These are phyloP conservation scores for Calcarius lapponicus DNA, from an alignment of 2,797 vertebrate genomes.

Conservation along the genomic window DNA sequence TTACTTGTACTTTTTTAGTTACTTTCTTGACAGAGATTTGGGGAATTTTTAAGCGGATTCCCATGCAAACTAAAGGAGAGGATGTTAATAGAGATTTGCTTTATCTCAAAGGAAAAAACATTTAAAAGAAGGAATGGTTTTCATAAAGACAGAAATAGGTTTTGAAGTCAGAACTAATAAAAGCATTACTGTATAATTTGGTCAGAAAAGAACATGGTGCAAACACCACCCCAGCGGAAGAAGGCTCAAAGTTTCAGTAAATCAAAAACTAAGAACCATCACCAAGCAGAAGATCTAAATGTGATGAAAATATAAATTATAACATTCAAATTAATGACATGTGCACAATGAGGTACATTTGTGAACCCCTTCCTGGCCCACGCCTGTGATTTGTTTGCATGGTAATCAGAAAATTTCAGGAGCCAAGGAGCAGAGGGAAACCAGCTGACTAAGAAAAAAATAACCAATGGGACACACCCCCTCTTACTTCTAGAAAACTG, in stretches of 20 bases:
- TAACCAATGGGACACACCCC: not conserved
- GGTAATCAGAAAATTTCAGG: not conserved
- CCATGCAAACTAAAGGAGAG: not conserved
- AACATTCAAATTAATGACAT: not conserved
- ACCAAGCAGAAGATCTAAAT: not conserved
- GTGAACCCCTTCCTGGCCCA: not conserved
- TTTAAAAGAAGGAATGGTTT: not conserved
- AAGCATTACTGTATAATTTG: not conserved
- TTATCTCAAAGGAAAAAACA: not conserved
- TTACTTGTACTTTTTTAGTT: not conserved
- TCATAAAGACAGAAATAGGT: not conserved
- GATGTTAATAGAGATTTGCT: not conserved
- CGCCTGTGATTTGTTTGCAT: fast-evolving
- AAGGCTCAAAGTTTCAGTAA: not conserved
- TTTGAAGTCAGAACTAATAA: not conserved
- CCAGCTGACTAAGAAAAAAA: not conserved
- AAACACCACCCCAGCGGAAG: not conserved
- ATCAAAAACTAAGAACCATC: not conserved
- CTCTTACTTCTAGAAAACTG: not conserved
- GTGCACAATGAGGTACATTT: not conserved
- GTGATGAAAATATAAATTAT: not conserved
- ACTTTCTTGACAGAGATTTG: not conserved
- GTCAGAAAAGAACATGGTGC: not conserved
- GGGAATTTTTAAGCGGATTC: not conserved
- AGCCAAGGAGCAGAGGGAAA: not conserved